Evolutionary conservation across 2,113 vertebrate genomes (phyloP), one percentile per base, ranked within the genome.

Genomic region (Plectropomus leopardus): DNA sequence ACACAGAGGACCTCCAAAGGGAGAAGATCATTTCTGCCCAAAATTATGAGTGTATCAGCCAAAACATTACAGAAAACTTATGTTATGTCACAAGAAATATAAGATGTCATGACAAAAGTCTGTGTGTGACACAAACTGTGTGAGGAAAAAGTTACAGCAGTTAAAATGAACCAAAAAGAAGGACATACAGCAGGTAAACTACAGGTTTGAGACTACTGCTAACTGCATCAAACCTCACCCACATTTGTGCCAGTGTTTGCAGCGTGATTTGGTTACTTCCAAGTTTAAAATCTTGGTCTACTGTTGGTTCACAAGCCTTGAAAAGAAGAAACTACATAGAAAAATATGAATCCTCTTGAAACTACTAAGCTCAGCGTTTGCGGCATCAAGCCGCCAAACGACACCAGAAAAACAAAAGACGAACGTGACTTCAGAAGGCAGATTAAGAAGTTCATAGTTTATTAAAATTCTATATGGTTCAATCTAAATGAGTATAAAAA

Each of bases 401-500:
- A 55, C 10, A 54, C 48, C 55, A 48, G 4, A 64, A 63, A 74
- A 86, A 85, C 21, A 78, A 78, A 84, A 53, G 82, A 80, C 5
- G 42, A 90, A 79, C 64, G 57, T 86, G 53, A 92, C 77, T 85
- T 89, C 71, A 84, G 57, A 89, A 93, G 84, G 86, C 90, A 89
- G 82, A 91, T 86, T 78, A 88, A 54, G 78, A 92, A 87, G 65
- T 78, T 88, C 55, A 83, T 87, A 65, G 82, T 92, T 92, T 89
- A 92, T 89, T 92, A 90, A 92, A 93, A 92, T 84, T 87, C 84
- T 92, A 88, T 85, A 81, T 82, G 73, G 4, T 86, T 92, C 45
- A 50, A 81, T 88, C 76, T 91, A 90, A 86, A 88, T 74, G 76
- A 79, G 50, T 83, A 82, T 72, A 83, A 73, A 77, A 88, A 92